These are phyloP conservation scores for Setophaga kirtlandii DNA, from an alignment of 2,113 vertebrate genomes.

Conservation along the genomic window DNA sequence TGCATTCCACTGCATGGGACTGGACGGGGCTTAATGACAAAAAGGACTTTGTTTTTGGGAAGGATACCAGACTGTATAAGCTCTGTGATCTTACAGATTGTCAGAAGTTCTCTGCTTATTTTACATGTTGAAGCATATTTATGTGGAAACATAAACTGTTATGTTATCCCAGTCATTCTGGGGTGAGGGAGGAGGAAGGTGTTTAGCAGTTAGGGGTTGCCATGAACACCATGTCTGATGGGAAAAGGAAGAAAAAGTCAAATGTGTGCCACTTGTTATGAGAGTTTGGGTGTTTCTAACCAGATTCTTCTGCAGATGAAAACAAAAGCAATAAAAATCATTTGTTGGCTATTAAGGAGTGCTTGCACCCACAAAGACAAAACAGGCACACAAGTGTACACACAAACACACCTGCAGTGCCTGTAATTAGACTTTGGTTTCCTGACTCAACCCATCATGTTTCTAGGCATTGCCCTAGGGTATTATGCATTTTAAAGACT, in stretches of 20 bases:
- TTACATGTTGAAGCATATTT: background rate
- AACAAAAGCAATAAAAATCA: background rate
- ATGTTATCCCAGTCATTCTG: background rate
- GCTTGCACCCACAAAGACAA: background rate
- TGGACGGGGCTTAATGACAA: background rate
- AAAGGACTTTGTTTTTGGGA: background rate
- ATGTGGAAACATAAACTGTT: background rate
- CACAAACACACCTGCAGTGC: background rate
- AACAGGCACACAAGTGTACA: background rate
- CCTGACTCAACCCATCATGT: background rate
- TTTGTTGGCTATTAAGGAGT: background rate
- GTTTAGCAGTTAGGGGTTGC: background rate
- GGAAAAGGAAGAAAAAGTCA: background rate
- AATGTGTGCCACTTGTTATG: background rate
- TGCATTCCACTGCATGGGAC: background rate
- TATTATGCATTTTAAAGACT: background rate
- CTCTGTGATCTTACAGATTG: background rate
- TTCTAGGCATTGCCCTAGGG: background rate
- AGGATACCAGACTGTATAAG: background rate
- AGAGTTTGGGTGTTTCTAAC: background rate
- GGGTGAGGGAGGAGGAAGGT: background rate
- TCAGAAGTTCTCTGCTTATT: background rate
- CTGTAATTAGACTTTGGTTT: background rate
- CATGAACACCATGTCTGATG: background rate
- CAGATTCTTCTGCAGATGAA: background rate